Base-by-base conservation (phyloP, 2,888 invertebrate species). In the Pollenia griseotomentosa region DNA sequence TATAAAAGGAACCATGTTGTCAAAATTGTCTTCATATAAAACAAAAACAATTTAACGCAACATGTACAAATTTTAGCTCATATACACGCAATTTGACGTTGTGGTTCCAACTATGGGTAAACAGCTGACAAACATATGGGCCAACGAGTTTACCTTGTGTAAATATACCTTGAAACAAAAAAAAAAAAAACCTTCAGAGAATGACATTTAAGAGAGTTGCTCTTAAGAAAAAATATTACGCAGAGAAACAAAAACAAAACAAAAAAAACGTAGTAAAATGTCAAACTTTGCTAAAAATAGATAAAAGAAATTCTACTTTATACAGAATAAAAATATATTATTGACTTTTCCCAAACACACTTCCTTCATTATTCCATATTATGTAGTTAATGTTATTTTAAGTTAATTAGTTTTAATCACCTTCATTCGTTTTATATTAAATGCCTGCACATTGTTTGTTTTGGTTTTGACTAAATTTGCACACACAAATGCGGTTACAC, bases 371-470 rank as follows among this genome's bases (percentile, higher is more conserved):
- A 9, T 19, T n/a, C 19, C 19, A 5, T 65, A 14, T 59, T 42
- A 19, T 14, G 12, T 12, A 53, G 42, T 33, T 57, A 11, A 40
- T 33, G 33, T 46, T 23, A 9, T 44, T 19, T 53, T 16, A 23
- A 33, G 33, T 33, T 6, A 33, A 33, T 33, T 33, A 33, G 33
- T 33, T 48, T 33, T 14, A 68, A 57, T 86, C 77, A 89, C 89
- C 89, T 93, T 94, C 6, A 90, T 81, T 83, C 90, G 91, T 91
- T 94, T 94, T 70, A 94, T 88, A 90, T 94, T 95, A 74, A 94
- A 93, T 51, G 95, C 95, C 90, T 94, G 92, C 11, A 95, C 94
- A 86, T 93, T 92, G 82, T 89, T 88, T 9, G 90, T 89, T 89
- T 92, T 93, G 14, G 90, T 89, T 89, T 92, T 93, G 46, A 91